Conservation (phyloP, 2,113 vertebrate genomes). For the Phocoena sinus region DNA sequence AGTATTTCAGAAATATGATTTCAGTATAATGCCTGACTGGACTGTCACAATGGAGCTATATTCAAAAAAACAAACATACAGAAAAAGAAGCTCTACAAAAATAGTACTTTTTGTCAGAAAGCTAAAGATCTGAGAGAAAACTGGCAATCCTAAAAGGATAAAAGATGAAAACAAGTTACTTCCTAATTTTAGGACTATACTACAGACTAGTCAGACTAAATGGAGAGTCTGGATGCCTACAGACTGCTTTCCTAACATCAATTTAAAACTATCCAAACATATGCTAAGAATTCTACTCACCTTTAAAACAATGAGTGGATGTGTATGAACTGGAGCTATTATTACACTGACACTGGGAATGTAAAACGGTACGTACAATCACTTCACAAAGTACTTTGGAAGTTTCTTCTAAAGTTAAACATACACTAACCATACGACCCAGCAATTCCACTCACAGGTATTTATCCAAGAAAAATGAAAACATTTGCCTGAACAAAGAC, state of each 20-base stretch:
- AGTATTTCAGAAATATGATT: neutral
- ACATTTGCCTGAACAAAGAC: no score
- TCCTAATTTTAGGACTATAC: neutral
- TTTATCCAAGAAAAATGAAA: no score
- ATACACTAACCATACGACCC: neutral
- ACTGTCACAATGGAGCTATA: neutral
- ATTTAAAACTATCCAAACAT: neutral
- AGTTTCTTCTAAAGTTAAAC: neutral
- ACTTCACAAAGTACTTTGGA: neutral
- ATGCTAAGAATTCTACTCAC: neutral
- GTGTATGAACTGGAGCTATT: neutral
- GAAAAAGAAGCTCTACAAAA: neutral
- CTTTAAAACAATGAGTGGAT: neutral
- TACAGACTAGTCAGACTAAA: neutral
- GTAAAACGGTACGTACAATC: neutral
- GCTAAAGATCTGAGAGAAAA: neutral
- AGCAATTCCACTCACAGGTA: neutral
- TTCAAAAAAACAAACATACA: neutral
- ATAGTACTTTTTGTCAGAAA: neutral
- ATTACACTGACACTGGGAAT: neutral
- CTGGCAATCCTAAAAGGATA: neutral
- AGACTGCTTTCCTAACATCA: neutral
- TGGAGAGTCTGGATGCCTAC: neutral
- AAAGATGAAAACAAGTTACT: neutral
- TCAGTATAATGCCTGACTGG: neutral